Evolutionary conservation across 2,113 vertebrate species (phyloP).

Genomic region (Nycticryphes semicollaris): DNA sequence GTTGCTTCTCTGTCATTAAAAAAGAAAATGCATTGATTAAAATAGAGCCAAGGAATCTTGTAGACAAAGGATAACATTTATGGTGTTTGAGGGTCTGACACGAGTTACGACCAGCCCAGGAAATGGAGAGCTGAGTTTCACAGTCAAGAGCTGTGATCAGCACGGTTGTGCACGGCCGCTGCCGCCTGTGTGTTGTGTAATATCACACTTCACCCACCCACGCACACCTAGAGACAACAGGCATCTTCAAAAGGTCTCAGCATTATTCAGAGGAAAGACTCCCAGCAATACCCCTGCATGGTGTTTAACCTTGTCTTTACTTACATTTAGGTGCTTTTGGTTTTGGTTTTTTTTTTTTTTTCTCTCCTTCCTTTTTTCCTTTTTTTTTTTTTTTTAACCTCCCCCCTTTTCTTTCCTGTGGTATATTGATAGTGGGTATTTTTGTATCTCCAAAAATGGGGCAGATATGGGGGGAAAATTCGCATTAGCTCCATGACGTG

Average conservation of each 20-base stretch:
- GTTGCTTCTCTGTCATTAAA: constrained; percentile 3
- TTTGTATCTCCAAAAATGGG: constrained; percentile 14
- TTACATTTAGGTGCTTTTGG: neutral
- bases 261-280: constrained; percentile 49
- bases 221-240: constrained; percentile 51
- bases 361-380: accelerated
- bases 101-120: neutral
- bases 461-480: neutral
- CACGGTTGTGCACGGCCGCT: constrained; percentile 22
- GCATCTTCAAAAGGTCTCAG: constrained; percentile 53
- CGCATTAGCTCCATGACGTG: neutral
- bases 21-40: constrained; percentile 25
- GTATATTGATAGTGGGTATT: neutral
- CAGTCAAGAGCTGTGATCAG: neutral
- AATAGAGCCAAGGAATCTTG: constrained; percentile 12
- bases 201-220: constrained; percentile 52
- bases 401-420: neutral
- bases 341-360: neutral
- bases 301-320: constrained; percentile 42
- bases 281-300: constrained; percentile 19
- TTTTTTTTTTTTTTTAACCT: neutral
- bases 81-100: constrained; percentile 2
- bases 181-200: constrained; percentile 57
- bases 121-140: constrained; percentile 36
- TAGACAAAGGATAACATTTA: constrained; percentile 40